Conservation (phyloP, 2,113 vertebrate species). For the Entomyzon cyanotis region DNA sequence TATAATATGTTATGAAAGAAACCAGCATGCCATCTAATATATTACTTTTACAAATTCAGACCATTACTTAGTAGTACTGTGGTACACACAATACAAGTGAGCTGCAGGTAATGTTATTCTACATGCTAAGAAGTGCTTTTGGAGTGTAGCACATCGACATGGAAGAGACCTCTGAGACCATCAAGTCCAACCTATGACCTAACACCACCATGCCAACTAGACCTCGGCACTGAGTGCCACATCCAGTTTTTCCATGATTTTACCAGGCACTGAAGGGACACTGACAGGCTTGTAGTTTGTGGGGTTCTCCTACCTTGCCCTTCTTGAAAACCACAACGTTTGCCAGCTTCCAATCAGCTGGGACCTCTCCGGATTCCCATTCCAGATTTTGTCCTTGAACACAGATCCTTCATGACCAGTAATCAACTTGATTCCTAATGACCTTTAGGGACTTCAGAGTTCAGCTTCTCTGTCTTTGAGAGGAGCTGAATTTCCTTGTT, state of each 20-base stretch:
- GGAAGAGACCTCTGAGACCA: too few relatives aligned
- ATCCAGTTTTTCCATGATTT: neutral
- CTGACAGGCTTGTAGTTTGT: neutral
- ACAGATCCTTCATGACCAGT: neutral
- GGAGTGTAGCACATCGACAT: neutral
- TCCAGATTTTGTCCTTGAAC: neutral
- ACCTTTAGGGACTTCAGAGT: neutral
- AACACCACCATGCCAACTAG: too few relatives aligned
- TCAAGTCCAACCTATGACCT: too few relatives aligned
- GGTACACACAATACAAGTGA: neutral
- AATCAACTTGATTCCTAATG: neutral
- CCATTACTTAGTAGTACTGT: neutral
- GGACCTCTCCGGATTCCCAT: neutral
- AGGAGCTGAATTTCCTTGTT: neutral
- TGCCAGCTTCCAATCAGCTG: neutral
- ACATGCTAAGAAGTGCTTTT: neutral
- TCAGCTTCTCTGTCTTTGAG: neutral
- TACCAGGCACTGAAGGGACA: neutral
- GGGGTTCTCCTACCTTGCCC: neutral
- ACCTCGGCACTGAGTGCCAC: too few relatives aligned
- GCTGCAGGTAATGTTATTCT: neutral
- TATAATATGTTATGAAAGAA: neutral
- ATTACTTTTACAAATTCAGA: neutral
- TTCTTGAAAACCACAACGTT: neutral
- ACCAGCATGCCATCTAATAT: neutral